These are phyloP conservation scores for Eupithecia centaureata DNA, from an alignment of 2,888 invertebrate species.

Conservation along the genomic window DNA sequence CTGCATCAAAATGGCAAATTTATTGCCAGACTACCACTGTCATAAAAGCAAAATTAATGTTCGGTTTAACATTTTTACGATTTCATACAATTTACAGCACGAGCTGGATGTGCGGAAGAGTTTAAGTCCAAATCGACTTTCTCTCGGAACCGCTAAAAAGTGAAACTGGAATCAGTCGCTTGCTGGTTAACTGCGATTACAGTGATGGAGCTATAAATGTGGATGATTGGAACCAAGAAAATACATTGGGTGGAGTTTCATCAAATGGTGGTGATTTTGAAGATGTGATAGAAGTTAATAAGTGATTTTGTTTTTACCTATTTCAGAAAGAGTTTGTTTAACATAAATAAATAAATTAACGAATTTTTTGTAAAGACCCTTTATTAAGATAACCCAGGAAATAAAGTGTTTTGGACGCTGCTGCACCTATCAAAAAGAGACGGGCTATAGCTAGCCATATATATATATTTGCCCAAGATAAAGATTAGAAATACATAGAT, in stretches of 20 bases:
- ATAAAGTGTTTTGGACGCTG: background rate
- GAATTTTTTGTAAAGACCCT: too few species aligned
- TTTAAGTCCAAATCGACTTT: slow-evolving; percentile 74
- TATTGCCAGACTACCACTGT: slow-evolving; percentile 8
- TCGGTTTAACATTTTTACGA: slow-evolving; percentile 35
- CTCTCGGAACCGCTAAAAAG: slow-evolving; percentile 78
- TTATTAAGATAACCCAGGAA: background rate
- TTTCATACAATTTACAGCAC: slow-evolving; percentile 47
- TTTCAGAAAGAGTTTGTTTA: too few species aligned
- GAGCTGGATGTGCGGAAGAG: slow-evolving; percentile 73
- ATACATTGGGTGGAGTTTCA: background rate
- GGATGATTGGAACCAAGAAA: slow-evolving; percentile 13
- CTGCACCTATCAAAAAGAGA: background rate
- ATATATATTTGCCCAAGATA: background rate
- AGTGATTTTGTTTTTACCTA: background rate
- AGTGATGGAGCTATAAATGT: slow-evolving; percentile 49
- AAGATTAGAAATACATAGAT: background rate
- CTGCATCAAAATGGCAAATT: background rate
- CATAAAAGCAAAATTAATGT: slow-evolving; percentile 31
- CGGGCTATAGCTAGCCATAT: too few species aligned
- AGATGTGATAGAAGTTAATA: background rate
- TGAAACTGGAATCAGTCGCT: slow-evolving; percentile 75
- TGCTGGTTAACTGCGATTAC: slow-evolving; percentile 66
- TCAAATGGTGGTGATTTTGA: background rate
- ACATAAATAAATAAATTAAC: too few species aligned